Evolutionary conservation across 2,797 vertebrate species (phyloP).

Genomic region (Chaenodraco wilsoni): DNA sequence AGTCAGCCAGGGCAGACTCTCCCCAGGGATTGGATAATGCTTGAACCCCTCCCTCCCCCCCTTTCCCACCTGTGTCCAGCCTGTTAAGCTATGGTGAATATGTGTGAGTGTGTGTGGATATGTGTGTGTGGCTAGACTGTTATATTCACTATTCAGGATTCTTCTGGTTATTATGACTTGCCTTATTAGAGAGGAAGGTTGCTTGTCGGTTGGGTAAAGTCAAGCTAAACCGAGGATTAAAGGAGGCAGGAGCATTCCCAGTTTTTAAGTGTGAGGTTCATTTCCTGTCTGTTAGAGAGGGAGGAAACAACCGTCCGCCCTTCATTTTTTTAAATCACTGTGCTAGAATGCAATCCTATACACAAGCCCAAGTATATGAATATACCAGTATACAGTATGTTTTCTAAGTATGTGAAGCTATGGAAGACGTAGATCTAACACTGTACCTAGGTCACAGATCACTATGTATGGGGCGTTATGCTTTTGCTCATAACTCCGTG

Average conservation of each 20-base stretch:
- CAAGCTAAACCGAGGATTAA: conserved; percentile 29
- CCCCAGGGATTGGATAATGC: conserved; percentile 78
- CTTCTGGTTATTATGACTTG: conserved; percentile 60
- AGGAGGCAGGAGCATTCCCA: conserved; percentile 46
- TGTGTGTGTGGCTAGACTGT: conserved; percentile 66
- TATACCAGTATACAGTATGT: conserved; percentile 72
- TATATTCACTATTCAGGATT: conserved; percentile 65
- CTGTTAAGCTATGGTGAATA: conserved; percentile 73
- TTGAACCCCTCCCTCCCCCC: conserved; percentile 63
- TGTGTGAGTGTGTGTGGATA: conserved; percentile 22
- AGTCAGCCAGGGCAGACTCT: conserved; percentile 66
- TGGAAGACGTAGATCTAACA: conserved; percentile 88
- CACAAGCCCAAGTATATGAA: conserved; percentile 66
- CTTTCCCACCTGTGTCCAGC: conserved; percentile 73
- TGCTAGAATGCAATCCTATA: conserved; percentile 76
- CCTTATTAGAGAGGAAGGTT: conserved; percentile 47
- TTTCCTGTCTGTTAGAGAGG: conserved; percentile 45
- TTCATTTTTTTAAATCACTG: conserved; percentile 70
- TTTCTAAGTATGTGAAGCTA: conserved; percentile 83
- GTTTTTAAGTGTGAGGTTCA: conserved; percentile 18
- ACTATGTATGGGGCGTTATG: conserved; percentile 85
- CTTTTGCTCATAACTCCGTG: conserved; percentile 85
- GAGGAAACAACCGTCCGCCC: conserved; percentile 30
- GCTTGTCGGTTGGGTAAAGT: conserved; percentile 39
- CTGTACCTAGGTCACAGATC: conserved; percentile 94